Percentiles rank a stretch among this genome's conserved stretches.
Conservation (phyloP, 2,113 vertebrate genomes). For the Cephalopterus ornatus region DNA sequence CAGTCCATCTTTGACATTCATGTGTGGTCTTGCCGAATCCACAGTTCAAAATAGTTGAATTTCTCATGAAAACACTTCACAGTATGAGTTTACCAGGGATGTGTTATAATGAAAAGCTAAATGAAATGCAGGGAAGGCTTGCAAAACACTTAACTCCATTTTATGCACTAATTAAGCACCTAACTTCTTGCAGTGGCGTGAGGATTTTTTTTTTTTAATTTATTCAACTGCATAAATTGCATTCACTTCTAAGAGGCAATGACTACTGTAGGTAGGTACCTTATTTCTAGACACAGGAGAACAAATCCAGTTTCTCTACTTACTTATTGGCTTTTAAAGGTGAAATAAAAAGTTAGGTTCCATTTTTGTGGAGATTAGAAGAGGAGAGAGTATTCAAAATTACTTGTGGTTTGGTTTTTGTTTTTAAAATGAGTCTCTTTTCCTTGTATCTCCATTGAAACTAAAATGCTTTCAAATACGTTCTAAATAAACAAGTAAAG, state of each 20-base stretch:
- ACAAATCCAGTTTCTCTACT: neutral
- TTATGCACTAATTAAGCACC: neutral
- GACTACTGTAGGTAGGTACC: neutral
- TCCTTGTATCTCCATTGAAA: neutral
- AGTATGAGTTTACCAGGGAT: neutral
- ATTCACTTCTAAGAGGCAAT: neutral
- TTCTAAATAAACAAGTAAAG: neutral
- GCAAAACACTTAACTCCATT: neutral
- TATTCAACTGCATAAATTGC: neutral
- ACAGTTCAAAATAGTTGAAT: neutral
- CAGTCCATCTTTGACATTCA: neutral
- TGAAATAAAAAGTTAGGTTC: neutral
- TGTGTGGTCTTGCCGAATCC: neutral
- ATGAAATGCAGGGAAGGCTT: neutral
- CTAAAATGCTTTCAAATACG: neutral
- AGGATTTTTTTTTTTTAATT: rapidly evolving
- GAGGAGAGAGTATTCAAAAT: neutral
- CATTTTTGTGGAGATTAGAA: neutral
- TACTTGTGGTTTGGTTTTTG: neutral
- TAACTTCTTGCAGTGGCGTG: neutral
- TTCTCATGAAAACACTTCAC: neutral
- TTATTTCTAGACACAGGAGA: neutral
- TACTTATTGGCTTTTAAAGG: neutral
- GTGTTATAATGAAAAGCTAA: neutral
- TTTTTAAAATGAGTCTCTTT: neutral